Conservation (phyloP, 2,113 vertebrate genomes). For the Myocastor coypus region DNA sequence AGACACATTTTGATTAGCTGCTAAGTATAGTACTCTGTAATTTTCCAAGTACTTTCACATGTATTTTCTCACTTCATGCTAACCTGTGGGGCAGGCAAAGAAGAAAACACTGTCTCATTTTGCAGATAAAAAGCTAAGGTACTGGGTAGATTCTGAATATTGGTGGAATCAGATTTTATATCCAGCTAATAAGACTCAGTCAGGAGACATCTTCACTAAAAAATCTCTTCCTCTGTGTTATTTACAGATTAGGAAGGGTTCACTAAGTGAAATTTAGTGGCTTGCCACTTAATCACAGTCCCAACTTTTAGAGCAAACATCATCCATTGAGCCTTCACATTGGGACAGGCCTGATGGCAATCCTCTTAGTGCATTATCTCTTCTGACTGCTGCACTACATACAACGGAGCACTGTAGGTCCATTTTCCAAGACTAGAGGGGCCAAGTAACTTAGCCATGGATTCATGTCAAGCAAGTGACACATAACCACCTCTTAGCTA, state of each 20-base stretch:
- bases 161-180: not conserved
- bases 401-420: not conserved
- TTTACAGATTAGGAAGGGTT: not conserved
- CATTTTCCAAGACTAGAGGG: not conserved
- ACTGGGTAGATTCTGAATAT: not conserved
- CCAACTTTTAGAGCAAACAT: not conserved
- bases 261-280: not conserved
- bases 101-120: not conserved
- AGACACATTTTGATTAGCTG: conserved; percentile 20
- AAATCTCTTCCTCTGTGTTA: not conserved
- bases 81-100: conserved; percentile 1
- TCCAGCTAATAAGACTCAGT: not conserved
- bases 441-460: not conserved
- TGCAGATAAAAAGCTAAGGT: not conserved
- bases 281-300: not conserved
- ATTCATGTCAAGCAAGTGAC: not conserved
- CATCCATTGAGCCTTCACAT: not conserved
- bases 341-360: not conserved
- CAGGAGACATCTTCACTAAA: not conserved
- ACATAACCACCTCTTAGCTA: not conserved
- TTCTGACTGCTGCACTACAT: not conserved
- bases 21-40: conserved; percentile 41
- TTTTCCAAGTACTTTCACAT: conserved; percentile 41
- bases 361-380: not conserved
- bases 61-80: not conserved